Conservation (phyloP, 2,888 invertebrate species). For the Atrina japonica region DNA sequence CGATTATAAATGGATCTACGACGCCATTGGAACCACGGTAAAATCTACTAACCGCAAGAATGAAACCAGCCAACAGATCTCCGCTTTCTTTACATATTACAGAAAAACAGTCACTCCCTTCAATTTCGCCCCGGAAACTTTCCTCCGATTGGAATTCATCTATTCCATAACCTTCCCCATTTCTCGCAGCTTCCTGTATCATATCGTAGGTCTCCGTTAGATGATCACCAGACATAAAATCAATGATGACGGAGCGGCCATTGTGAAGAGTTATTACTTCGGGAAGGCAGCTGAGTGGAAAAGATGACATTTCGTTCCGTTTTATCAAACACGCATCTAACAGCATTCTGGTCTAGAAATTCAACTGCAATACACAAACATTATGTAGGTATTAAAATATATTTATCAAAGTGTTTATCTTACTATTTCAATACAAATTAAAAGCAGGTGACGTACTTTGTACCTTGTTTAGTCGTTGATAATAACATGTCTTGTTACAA, state of each 20-base stretch:
- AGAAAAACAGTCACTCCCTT: slow-evolving; percentile 49
- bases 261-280: slow-evolving; percentile 17
- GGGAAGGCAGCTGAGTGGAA: slow-evolving; percentile 19
- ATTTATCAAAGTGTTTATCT: too few relatives aligned
- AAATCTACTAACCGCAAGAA: slow-evolving; percentile 53
- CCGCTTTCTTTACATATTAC: slow-evolving; percentile 45
- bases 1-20: slow-evolving; percentile 60
- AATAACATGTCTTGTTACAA: too few relatives aligned
- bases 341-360: too few relatives aligned
- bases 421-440: too few relatives aligned
- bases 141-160: slow-evolving; percentile 57
- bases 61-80: slow-evolving; percentile 55
- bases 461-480: too few relatives aligned
- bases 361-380: too few relatives aligned
- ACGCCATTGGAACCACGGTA: slow-evolving; percentile 54
- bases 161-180: slow-evolving; percentile 55
- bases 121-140: slow-evolving; percentile 54
- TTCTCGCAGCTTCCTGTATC: slow-evolving; percentile 49
- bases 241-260: slow-evolving; percentile 48
- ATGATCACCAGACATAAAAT: slow-evolving; percentile 54
- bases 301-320: too few relatives aligned
- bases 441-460: too few relatives aligned
- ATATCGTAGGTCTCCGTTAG: slow-evolving; percentile 53
- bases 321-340: too few relatives aligned
- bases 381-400: too few relatives aligned